These are phyloP conservation scores for Rhogogaster chlorosoma DNA, from an alignment of 2,888 invertebrate species.

Conservation along the genomic window DNA sequence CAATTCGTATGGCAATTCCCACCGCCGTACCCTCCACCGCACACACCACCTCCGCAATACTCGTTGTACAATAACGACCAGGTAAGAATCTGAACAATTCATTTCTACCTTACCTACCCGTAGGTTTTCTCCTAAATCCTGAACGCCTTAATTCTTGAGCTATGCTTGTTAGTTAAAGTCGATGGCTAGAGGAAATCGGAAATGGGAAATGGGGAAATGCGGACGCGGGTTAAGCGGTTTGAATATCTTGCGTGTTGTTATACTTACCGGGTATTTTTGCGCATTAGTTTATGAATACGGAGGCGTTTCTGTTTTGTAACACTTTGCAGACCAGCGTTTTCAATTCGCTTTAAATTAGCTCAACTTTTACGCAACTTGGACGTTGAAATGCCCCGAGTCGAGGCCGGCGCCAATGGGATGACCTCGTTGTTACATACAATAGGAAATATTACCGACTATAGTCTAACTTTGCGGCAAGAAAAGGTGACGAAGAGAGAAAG, in stretches of 20 bases:
- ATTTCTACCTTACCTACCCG: background rate
- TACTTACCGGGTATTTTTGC: background rate
- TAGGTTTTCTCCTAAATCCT: background rate
- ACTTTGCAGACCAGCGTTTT: background rate
- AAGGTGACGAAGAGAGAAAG: background rate
- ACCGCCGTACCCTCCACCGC: slow-evolving; percentile 81
- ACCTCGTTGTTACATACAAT: slow-evolving; percentile 44
- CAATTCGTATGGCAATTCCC: slow-evolving; percentile 92
- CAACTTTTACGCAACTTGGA: slow-evolving; percentile 28
- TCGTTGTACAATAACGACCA: slow-evolving; percentile 88
- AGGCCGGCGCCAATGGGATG: slow-evolving; percentile 42
- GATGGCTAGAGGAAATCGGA: slow-evolving; percentile 7
- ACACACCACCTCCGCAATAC: slow-evolving; percentile 85
- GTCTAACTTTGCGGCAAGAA: background rate
- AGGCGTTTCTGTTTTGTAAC: background rate
- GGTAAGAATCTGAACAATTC: slow-evolving; percentile 80
- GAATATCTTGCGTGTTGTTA: background rate
- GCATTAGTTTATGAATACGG: background rate
- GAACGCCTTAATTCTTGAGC: background rate
- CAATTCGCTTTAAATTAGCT: slow-evolving; percentile 26
- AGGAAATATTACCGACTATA: slow-evolving; percentile 12
- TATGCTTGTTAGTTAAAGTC: background rate
- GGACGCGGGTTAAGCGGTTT: background rate
- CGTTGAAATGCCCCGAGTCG: slow-evolving; percentile 24
- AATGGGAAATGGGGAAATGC: slow-evolving; percentile 18